Evolutionary conservation across 2,888 invertebrate species (phyloP), one percentile per base, ranked within the genome.

Genomic region (Amiota communis): DNA sequence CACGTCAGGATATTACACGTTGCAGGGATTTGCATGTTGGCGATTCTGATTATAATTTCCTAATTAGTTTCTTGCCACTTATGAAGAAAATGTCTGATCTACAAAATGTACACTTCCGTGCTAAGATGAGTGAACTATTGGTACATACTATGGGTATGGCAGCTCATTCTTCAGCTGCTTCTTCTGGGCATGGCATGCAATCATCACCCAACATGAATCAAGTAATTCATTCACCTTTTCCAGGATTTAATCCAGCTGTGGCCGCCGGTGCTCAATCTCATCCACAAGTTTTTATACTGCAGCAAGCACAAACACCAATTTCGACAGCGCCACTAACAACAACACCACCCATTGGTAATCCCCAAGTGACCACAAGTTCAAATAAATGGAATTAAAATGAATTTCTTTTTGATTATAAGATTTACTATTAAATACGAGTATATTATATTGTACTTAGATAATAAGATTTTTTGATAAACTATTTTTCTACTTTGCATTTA

Each of bases 81-180:
- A 87, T 87, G 87, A 87, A 87, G 75, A 84, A 86, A 78, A 87
- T 87, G 87, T 74, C 79, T 49, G 79, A 86, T 23, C 70, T 87
- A 17, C 86, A 87, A 71, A 87, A 87, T 74, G 75, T 88, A 15
- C 79, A 79, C 75, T 87, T 88, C 79, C 85, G 87, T 56, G 85
- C 87, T 69, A 82, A 80, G 72, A 86, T 87, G 87, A 84, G 87
- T 15, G 87, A 87, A 12, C 69, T 84, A 23, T 70, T 87, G 72
- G 74, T 87, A 63, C 82, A 82, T 57, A 87, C 86, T 8, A 81
- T 87, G 80, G 67, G 67, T 23, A 67, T 77, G 73, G 48, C 11
- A 9, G 36, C 36, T 36, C 36, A 36, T 4, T 36, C 36, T 36
- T 1, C 59, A 15, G 17, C 20, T 9, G 15, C 59, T 15, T 20